These are phyloP conservation scores for Protobothrops mucrosquamatus DNA, from an alignment of 2,113 vertebrate genomes.

Conservation along the genomic window DNA sequence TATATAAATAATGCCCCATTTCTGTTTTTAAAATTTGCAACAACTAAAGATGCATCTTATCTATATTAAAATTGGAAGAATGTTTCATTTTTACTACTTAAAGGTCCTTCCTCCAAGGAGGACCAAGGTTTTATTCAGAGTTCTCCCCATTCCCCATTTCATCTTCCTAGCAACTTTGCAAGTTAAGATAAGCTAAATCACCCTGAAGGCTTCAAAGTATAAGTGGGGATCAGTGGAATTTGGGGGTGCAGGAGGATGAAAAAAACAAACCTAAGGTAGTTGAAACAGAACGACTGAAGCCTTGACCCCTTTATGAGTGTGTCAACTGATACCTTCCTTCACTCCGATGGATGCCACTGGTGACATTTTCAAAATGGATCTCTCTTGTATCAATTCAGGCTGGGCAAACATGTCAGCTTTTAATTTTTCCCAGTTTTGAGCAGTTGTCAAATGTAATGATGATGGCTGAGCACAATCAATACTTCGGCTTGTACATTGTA, in stretches of 20 bases:
- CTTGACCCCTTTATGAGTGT: neutral
- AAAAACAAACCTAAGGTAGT: neutral
- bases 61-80: neutral
- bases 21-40: neutral
- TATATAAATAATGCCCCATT: neutral
- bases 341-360: neutral
- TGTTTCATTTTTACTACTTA: neutral
- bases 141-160: neutral
- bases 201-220: neutral
- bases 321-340: neutral
- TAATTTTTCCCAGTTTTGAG: neutral
- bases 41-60: neutral
- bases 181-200: neutral
- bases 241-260: neutral
- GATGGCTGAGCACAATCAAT: neutral
- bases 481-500: neutral
- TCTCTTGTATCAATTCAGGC: neutral
- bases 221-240: neutral
- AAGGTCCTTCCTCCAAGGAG: neutral
- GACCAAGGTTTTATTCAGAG: neutral
- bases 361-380: neutral
- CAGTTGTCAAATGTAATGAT: neutral
- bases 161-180: neutral
- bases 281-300: neutral
- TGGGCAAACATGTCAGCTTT: neutral